Evolutionary conservation across 2,888 invertebrate species (phyloP), one percentile per base, ranked within the genome.

Genomic region (Ashinkailepas kermadecensis): DNA sequence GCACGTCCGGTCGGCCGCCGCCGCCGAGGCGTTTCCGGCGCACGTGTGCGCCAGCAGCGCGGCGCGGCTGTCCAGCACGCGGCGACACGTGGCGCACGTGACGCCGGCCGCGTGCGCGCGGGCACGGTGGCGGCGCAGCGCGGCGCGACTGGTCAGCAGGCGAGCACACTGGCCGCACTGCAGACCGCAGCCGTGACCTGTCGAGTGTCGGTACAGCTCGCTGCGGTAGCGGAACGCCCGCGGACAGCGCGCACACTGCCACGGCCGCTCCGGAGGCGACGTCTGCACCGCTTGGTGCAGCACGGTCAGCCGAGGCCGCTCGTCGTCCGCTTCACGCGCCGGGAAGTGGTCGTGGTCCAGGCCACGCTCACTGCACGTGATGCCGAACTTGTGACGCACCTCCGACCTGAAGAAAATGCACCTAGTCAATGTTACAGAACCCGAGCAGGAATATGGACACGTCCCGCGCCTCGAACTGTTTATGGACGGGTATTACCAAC

Each of bases 311-410:
- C 7, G 54, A 18, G 13, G 74, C n/a, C n/a, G n/a, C 25, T 2
- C 67, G 10, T 11, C 67, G 25, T 13, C 67, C 15, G 67, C 4
- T 54, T 54, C 54, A 11, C 74, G 74, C 21, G 74, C 15, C 39
- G 74, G 74, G 54, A 74, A 74, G 25, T 74, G 74, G 74, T 74
- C 54, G 1, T 0, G 15, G 74, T 18, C 15, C 15, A 74, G 74
- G 8, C 74, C 74, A 54, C 74, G 74, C 18, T 74, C 74, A 0
- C 18, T 8, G 54, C 74, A 74, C 18, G 74, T 74, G 54, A 54
- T 15, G 54, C 54, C 23, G 74, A 74, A 74, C 74, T 74, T 74
- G 9, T 74, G 18, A 1, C 74, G 74, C 74, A 74, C 74, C 74
- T 74, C 74, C 54, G 54, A 21, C 54, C 74, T 74, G 74, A 11